phyloP scores from a whole-genome alignment of 2,113 vertebrate genomes.

The Orthonyx spaldingii region DNA sequence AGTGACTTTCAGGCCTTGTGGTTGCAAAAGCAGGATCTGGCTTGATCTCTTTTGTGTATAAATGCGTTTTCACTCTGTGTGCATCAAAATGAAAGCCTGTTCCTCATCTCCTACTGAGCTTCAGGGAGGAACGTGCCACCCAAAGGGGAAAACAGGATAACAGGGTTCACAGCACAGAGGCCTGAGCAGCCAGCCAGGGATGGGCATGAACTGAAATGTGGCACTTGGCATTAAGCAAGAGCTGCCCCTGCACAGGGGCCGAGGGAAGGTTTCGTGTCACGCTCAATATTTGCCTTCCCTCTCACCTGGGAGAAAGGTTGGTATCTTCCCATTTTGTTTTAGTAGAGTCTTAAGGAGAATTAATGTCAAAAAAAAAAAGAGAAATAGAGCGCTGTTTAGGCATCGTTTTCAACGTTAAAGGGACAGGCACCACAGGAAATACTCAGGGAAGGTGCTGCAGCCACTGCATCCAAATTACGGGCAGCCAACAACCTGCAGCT shows the following conservation, averaged over 20 bases:
- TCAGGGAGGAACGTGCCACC: slow-evolving; percentile 11
- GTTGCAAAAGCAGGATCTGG: background rate
- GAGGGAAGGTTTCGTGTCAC: background rate
- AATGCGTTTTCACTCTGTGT: background rate
- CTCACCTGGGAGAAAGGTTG: background rate
- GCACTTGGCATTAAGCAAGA: background rate
- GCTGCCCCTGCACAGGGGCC: background rate
- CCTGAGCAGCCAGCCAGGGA: background rate
- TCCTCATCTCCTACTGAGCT: background rate
- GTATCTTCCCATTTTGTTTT: slow-evolving; percentile 29
- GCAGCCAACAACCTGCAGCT: background rate
- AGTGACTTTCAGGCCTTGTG: background rate
- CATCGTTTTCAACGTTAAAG: slow-evolving; percentile 29
- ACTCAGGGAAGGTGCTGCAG: background rate
- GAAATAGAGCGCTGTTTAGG: slow-evolving; percentile 3
- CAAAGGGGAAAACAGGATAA: background rate
- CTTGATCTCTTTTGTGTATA: background rate
- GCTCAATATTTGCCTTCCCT: background rate
- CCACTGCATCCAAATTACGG: background rate
- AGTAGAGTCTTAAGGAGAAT: slow-evolving; percentile 26
- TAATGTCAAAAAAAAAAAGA: background rate
- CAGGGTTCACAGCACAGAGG: slow-evolving; percentile 7
- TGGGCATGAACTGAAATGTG: background rate
- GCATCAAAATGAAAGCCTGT: background rate
- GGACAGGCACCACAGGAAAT: background rate